Conservation (phyloP, 2,888 invertebrate species). For the Drosophila kambysellisi region DNA sequence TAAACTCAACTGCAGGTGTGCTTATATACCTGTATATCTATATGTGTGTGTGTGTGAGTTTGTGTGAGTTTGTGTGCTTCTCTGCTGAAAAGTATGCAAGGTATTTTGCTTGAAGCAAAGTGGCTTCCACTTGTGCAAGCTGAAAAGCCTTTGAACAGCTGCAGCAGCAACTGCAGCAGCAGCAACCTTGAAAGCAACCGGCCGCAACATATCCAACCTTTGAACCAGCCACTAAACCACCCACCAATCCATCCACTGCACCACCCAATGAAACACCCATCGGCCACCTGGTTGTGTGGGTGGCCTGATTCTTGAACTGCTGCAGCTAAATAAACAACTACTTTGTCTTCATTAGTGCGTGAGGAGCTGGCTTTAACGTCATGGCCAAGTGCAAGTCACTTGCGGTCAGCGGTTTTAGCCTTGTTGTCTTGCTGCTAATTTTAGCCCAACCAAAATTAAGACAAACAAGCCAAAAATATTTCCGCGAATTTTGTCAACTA, state of each 20-base stretch:
- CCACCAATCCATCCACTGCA: not conserved
- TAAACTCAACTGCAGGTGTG: constrained; percentile 6
- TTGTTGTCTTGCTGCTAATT: constrained; percentile 51
- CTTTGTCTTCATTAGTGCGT: constrained; percentile 68
- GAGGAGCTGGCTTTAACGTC: constrained; percentile 60
- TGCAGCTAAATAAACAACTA: constrained; percentile 57
- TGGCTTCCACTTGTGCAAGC: constrained; percentile 38
- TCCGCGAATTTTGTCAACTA: constrained; percentile 38
- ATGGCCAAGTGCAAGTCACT: constrained; percentile 51
- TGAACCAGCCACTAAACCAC: not conserved
- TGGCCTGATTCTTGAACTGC: constrained; percentile 9
- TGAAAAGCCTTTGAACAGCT: constrained; percentile 29
- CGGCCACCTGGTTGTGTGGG: constrained; percentile 1
- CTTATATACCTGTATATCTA: not conserved
- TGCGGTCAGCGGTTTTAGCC: constrained; percentile 31
- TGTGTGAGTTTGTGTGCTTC: constrained; percentile 9
- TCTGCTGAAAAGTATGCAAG: constrained; percentile 65
- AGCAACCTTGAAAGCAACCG: constrained; percentile 46
- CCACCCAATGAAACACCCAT: not conserved
- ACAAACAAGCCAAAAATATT: constrained; percentile 53
- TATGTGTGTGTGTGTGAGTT: not conserved
- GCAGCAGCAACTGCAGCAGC: constrained; percentile 26
- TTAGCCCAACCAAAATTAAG: constrained; percentile 47
- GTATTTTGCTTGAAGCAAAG: constrained; percentile 42
- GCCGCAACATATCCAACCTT: not conserved